Conservation (phyloP, 2,797 vertebrate genomes). For the Merluccius polli region DNA sequence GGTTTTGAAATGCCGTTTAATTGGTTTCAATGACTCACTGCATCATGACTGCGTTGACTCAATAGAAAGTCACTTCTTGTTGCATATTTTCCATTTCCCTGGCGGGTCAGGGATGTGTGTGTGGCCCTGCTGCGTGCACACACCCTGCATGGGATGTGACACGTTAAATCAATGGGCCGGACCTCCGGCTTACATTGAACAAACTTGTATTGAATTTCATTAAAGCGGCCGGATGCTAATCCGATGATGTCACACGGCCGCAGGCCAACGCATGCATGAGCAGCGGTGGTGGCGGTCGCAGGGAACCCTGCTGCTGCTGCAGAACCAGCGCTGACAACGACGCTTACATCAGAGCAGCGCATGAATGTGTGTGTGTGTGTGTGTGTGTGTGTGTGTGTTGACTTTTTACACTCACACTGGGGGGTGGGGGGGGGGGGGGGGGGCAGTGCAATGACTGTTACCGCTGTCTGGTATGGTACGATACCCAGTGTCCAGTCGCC, state of each 20-base stretch:
- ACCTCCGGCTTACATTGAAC: not conserved
- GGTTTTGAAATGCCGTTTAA: not conserved
- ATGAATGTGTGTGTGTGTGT: not conserved
- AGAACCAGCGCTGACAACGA: not conserved
- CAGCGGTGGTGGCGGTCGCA: not conserved
- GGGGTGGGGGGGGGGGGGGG: too few species aligned
- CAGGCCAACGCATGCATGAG: not conserved
- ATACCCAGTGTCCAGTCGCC: too few species aligned
- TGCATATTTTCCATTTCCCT: not conserved
- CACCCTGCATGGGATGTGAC: not conserved
- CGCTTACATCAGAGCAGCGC: not conserved
- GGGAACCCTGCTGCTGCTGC: not conserved
- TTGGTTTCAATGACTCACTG: not conserved
- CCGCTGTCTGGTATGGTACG: too few species aligned
- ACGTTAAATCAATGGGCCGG: not conserved
- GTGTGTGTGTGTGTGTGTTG: too few species aligned
- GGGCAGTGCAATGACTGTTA: too few species aligned
- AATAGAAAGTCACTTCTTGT: not conserved
- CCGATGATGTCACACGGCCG: not conserved
- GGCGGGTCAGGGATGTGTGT: not conserved
- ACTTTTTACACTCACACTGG: too few species aligned
- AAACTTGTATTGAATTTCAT: slow-evolving; percentile 3
- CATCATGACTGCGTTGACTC: too few species aligned
- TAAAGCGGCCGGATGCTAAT: not conserved
- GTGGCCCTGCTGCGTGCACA: not conserved